Evolutionary conservation across 2,113 vertebrate genomes (phyloP), one percentile per base, ranked within the genome.

Genomic region (Rhinichthys klamathensis): DNA sequence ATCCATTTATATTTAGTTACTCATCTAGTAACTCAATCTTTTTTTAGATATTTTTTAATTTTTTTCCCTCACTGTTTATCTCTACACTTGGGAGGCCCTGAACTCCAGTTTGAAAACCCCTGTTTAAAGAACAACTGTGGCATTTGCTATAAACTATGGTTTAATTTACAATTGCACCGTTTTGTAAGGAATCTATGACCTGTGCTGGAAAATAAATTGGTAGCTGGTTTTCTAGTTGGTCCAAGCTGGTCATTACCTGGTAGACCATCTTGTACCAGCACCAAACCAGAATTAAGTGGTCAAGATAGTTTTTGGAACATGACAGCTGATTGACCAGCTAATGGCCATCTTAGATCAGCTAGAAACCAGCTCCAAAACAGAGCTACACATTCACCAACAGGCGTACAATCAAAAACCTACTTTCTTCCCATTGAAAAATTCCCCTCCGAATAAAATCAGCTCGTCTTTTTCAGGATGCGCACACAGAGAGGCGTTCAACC

Each of bases 371-470:
- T 73, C 2, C n/a, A 27, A 46, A 25, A n/a, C 70, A 73, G 3
- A 69, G 9, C 35, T 41, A 41, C 32, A 70, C 16, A 4, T 49
- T 74, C 16, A 3, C 69, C 69, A 13, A 70, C 10, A 46, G 1
- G n/a, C 1, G 13, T 2, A 0, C 7, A 21, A 23, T 21, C 1
- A 56, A 32, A 35, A 2, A 92, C 72, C 94, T 95, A 99, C 98
- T 96, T 99, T 98, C 94, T 96, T 97, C 90, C 98, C 98, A 91
- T 99, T 99, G 94, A 97, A 99, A 94, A 96, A 98, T 94, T 99
- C 97, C 93, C 98, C 98, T 91, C 98, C 98, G 88, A 99, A 99
- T 82, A 99, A 94, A 89, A 99, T 97, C 82, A 99, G 93, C 75
- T 99, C 97, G 0, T 99, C 98, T 93, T 96, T 99, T 90, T 99